Percentiles rank a stretch among this genome's conserved stretches.
Evolutionary conservation across 2,113 vertebrate species (phyloP).

Genomic region (Dipodomys merriami): DNA sequence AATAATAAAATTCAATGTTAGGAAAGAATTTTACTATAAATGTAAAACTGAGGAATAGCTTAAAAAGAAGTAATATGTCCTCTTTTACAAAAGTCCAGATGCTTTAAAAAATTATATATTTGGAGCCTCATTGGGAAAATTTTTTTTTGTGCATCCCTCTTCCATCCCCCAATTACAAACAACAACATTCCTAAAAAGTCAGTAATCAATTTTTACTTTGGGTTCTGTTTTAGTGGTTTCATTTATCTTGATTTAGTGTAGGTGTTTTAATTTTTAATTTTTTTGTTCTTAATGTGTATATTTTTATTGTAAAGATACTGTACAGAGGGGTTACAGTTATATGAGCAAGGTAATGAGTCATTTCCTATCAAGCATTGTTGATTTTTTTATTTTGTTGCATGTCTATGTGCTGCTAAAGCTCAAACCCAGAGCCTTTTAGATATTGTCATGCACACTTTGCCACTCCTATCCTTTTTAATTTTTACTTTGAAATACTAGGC

Average conservation of each 20-base stretch:
- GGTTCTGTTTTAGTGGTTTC: neutral
- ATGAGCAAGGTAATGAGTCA: no score
- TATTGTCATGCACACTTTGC: neutral
- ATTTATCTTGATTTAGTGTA: neutral
- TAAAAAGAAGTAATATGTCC: neutral
- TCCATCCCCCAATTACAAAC: neutral
- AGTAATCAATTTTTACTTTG: neutral
- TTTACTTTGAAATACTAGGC: neutral
- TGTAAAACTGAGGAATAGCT: constrained; percentile 16
- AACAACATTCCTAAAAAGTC: neutral
- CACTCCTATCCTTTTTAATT: neutral
- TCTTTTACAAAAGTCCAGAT: neutral
- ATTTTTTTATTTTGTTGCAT: neutral
- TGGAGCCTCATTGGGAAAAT: neutral
- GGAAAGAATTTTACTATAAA: constrained; percentile 32
- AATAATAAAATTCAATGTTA: neutral
- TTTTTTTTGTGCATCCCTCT: neutral
- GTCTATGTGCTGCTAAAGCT: neutral
- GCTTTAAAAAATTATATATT: constrained; percentile 18
- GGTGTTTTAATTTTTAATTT: no score
- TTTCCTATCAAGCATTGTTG: no score
- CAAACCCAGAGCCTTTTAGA: neutral
- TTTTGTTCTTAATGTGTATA: neutral
- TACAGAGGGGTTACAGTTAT: no score
- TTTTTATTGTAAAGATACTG: no score